Evolutionary conservation across 2,113 vertebrate species (phyloP).

Genomic region (Nothobranchius furzeri): DNA sequence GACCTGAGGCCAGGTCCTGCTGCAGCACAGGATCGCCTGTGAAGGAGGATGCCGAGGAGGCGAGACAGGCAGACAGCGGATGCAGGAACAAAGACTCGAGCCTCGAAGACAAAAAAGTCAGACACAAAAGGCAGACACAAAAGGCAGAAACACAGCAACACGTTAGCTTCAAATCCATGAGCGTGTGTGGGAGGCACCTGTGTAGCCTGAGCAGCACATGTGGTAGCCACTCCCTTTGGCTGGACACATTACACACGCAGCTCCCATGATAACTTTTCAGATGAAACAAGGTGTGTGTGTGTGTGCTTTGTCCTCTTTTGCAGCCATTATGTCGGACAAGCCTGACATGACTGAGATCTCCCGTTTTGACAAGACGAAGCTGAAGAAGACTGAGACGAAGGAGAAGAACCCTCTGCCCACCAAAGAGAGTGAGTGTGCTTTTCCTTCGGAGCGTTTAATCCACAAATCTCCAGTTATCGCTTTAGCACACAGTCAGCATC

Average conservation of each 20-base stretch:
- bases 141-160: constrained; percentile 28
- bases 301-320: constrained; percentile 31
- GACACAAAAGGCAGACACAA: constrained; percentile 50
- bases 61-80: constrained; percentile 17
- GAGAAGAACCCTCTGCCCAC: constrained; percentile 89
- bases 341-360: constrained; percentile 88
- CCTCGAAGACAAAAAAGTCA: constrained; percentile 13
- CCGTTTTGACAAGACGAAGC: constrained; percentile 89
- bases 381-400: constrained; percentile 91
- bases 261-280: not conserved
- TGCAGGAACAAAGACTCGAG: constrained; percentile 66
- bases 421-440: constrained; percentile 86
- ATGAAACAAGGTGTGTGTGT: not conserved
- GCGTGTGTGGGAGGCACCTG: constrained; percentile 44
- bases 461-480: not conserved
- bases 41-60: constrained; percentile 52
- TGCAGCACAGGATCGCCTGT: constrained; percentile 62
- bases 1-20: constrained; percentile 56
- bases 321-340: constrained; percentile 88
- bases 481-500: constrained; percentile 39
- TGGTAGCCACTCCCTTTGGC: constrained; percentile 62
- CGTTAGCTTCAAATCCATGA: too few relatives aligned
- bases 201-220: constrained; percentile 35
- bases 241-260: constrained; percentile 11
- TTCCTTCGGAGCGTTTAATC: too few relatives aligned